These are phyloP conservation scores for Coregonus ussuriensis DNA, from an alignment of 2,797 vertebrate species.

Conservation along the genomic window DNA sequence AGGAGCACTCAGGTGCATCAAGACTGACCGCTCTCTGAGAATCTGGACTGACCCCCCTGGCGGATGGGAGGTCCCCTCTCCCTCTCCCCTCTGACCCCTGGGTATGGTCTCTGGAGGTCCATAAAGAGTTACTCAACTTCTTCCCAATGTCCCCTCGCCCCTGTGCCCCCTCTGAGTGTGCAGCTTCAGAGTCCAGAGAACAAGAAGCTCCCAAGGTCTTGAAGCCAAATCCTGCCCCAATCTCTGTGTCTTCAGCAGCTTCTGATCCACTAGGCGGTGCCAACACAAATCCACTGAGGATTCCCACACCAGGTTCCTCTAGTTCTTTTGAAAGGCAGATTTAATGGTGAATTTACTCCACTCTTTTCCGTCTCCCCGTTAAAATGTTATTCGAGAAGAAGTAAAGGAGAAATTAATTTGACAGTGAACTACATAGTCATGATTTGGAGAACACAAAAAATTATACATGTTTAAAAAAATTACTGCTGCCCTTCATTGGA, in stretches of 20 bases:
- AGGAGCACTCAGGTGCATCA: conserved; percentile 63
- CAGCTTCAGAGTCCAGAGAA: conserved; percentile 42
- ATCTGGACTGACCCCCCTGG: conserved; percentile 42
- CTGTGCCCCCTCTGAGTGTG: conserved; percentile 30
- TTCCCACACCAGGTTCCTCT: conserved; percentile 45
- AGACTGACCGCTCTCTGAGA: conserved; percentile 65
- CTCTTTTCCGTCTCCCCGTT: conserved; percentile 58
- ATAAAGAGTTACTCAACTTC: conserved; percentile 55
- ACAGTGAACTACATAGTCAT: conserved; percentile 17
- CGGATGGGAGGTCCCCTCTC: conserved; percentile 28
- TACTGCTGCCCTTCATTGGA: neutral
- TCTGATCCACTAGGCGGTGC: conserved; percentile 25
- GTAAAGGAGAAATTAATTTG: conserved; percentile 27
- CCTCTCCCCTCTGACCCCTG: conserved; percentile 26
- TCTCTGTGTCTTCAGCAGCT: conserved; percentile 20
- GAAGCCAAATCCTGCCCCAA: conserved; percentile 35
- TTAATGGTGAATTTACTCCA: conserved; percentile 66
- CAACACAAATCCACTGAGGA: conserved; percentile 28
- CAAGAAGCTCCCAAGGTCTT: conserved; percentile 41
- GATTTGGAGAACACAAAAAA: conserved; percentile 8
- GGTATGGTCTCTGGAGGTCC: conserved; percentile 63
- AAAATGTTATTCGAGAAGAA: conserved; percentile 19
- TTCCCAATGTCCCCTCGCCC: conserved; percentile 53
- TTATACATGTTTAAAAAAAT: neutral
- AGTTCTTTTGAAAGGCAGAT: conserved; percentile 68